phyloP scores from a whole-genome alignment of 2,113 vertebrate species.

The Megaptera novaeangliae region DNA sequence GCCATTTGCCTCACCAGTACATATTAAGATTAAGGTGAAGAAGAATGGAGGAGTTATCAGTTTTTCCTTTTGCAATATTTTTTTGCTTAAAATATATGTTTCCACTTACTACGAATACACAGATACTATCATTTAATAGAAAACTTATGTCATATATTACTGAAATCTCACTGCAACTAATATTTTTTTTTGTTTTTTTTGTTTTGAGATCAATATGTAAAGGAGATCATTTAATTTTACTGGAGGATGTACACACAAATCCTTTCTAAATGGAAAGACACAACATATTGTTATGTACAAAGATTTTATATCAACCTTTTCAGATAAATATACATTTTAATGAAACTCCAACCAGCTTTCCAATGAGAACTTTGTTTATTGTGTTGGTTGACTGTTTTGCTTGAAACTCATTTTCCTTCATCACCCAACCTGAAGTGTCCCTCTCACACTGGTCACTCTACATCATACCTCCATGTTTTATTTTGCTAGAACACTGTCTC shows the following conservation, averaged over 20 bases:
- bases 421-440: background rate
- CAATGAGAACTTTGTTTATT: background rate
- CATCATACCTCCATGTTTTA: background rate
- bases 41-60: background rate
- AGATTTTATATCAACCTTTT: background rate
- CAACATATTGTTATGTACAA: background rate
- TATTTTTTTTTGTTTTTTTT: background rate
- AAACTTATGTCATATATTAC: background rate
- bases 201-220: background rate
- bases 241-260: background rate
- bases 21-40: background rate
- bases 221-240: background rate
- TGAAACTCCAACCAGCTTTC: background rate
- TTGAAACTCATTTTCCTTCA: background rate
- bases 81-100: conserved; percentile 15
- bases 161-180: background rate
- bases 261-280: background rate
- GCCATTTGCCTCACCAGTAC: background rate
- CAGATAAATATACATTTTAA: background rate
- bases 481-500: background rate
- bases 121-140: background rate
- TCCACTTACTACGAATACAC: background rate
- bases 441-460: background rate
- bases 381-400: background rate
- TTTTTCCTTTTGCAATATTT: background rate